Evolutionary conservation across 2,888 invertebrate species (phyloP), one percentile per base, ranked within the genome.

Genomic region (Acronicta aceris): DNA sequence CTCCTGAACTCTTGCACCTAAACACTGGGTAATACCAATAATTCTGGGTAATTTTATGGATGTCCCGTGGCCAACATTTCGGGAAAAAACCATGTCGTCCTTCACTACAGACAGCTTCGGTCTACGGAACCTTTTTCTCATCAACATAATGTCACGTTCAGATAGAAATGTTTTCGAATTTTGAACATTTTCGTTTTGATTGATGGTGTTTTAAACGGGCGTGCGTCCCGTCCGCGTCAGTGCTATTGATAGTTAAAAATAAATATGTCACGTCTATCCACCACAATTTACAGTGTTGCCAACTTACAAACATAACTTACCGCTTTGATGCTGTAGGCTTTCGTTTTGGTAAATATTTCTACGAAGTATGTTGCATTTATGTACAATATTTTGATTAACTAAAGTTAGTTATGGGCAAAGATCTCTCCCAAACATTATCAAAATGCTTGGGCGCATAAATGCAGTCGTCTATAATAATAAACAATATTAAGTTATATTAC

Each of bases 171-270:
- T 50, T 57, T 43, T 42, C 38, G 42, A 53, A 40, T 58, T 38
- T 45, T 74, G 59, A 69, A 61, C 48, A 68, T 56, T 60, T 67
- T 52, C 59, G 63, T 65, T 69, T 69, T 82, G 83, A 88, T 87
- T 84, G 81, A 88, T 89, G 79, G 80, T 72, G 64, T 82, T 84
- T 87, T 84, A 83, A 87, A 83, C 75, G 78, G 74, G 70, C 59
- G 62, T 42, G 59, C 64, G 54, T 63, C 33, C 33, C 33, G 33
- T 33, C 33, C 33, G 65, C 59, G 56, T 71, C 63, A 52, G 40
- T 53, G 71, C 65, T 76, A 72, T 70, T 68, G 61, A 72, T 78
- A 79, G 79, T 79, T 79, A 78, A 81, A 82, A 82, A 82, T 84
- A 84, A 83, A 85, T 82, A 81, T 78, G 76, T 71, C 65, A 59